Conservation (phyloP, 2,113 vertebrate species). For the Podarcis muralis region DNA sequence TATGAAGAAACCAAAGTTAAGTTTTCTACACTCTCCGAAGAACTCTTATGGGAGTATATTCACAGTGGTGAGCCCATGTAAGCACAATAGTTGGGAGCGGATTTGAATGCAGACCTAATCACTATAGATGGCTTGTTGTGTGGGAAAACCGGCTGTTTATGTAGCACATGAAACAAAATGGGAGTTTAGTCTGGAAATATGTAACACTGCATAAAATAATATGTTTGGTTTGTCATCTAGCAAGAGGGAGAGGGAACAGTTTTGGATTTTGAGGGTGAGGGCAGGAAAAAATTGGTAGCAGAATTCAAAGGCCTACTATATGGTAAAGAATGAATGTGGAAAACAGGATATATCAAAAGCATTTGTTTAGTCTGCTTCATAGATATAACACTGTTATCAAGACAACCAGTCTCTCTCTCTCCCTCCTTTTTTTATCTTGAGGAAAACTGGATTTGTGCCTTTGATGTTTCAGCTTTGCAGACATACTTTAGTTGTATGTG, state of each 20-base stretch:
- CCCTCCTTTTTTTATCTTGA: no score
- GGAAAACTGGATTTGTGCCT: not conserved
- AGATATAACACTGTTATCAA: not conserved
- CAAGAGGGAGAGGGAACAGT: not conserved
- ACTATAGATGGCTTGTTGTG: rapidly evolving
- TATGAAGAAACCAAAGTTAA: constrained; percentile 93
- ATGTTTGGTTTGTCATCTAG: not conserved
- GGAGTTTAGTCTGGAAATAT: not conserved
- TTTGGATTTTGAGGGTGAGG: not conserved
- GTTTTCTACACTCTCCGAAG: constrained; percentile 93
- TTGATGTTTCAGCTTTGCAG: not conserved
- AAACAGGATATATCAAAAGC: not conserved
- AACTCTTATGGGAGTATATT: constrained; percentile 94
- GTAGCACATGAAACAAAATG: not conserved
- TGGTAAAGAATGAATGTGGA: not conserved
- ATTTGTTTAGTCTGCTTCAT: not conserved
- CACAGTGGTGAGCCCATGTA: constrained; percentile 96
- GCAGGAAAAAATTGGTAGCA: not conserved
- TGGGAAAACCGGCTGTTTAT: not conserved
- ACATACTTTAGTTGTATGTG: not conserved
- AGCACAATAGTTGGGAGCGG: constrained; percentile 60
- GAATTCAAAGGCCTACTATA: not conserved
- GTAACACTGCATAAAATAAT: no score
- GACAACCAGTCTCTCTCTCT: no score
- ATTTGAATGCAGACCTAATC: not conserved